Conservation (phyloP, 2,888 invertebrate species). For the Cantharis rustica region DNA sequence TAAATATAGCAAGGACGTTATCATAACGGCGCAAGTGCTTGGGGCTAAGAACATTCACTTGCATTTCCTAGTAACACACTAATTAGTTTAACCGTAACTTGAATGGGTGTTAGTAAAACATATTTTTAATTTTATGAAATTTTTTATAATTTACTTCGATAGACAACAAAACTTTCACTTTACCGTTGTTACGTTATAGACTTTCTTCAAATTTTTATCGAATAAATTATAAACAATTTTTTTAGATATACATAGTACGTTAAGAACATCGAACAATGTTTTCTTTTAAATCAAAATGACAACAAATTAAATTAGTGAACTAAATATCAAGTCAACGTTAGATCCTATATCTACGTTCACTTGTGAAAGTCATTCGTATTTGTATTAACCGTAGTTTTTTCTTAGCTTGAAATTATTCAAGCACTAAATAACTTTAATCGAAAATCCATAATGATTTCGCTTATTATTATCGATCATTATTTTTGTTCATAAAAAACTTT, state of each 20-base stretch:
- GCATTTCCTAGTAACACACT: conserved; percentile 27
- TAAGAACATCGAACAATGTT: not conserved
- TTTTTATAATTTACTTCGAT: not conserved
- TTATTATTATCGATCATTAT: not conserved
- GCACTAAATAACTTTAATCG: not conserved
- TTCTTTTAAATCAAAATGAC: not conserved
- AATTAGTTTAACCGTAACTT: conserved; percentile 9
- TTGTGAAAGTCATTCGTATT: conserved; percentile 29
- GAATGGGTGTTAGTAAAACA: conserved; percentile 5
- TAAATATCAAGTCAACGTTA: conserved; percentile 26
- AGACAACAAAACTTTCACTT: not conserved
- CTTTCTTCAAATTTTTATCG: not conserved
- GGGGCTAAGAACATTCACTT: conserved; percentile 33
- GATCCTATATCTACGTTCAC: conserved; percentile 18
- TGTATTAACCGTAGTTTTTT: not conserved
- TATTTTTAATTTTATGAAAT: not conserved
- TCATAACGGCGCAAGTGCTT: conserved; percentile 40
- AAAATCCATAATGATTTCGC: not conserved
- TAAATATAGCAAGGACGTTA: conserved; percentile 40
- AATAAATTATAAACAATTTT: not conserved
- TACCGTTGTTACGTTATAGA: not conserved
- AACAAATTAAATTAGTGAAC: conserved; percentile 10
- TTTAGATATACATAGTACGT: too few species aligned
- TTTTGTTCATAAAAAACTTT: not conserved
- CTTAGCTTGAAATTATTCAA: not conserved